These are phyloP conservation scores for Eremophila alpestris DNA, from an alignment of 2,797 vertebrate genomes.

Conservation along the genomic window DNA sequence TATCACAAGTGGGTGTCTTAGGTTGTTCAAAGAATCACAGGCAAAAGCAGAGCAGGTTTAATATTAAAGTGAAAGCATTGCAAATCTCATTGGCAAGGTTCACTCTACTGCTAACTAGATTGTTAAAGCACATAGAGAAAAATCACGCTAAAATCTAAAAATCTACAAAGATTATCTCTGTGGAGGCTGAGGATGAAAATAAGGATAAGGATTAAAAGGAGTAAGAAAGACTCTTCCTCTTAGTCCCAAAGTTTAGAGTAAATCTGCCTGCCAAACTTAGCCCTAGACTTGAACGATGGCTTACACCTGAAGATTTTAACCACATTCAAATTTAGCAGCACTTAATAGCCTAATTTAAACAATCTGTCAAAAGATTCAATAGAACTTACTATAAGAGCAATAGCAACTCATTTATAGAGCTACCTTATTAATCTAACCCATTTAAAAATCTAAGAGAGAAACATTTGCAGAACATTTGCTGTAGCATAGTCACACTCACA, in stretches of 20 bases:
- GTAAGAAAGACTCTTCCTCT: not conserved
- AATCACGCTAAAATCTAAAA: not conserved
- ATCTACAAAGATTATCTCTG: rapidly evolving
- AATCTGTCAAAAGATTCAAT: not conserved
- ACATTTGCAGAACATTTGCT: not conserved
- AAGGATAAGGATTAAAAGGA: not conserved
- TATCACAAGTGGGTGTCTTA: not conserved
- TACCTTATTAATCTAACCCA: not conserved
- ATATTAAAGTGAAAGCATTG: not conserved
- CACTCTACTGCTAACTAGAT: not conserved
- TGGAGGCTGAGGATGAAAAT: not conserved
- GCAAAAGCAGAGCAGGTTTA: not conserved
- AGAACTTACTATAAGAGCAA: not conserved
- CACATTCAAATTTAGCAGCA: not conserved
- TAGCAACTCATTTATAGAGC: not conserved
- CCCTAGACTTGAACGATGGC: not conserved
- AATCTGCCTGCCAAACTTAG: not conserved
- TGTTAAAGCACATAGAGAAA: not conserved
- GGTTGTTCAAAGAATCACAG: not conserved
- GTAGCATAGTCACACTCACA: not conserved
- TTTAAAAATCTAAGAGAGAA: not conserved
- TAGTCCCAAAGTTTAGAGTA: not conserved
- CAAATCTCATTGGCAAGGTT: not conserved
- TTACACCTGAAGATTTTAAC: not conserved
- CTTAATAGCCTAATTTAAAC: not conserved